Percentiles rank a stretch among this genome's conserved stretches.
Conservation (phyloP, 2,113 vertebrate genomes). For the Benthochromis sp. region DNA sequence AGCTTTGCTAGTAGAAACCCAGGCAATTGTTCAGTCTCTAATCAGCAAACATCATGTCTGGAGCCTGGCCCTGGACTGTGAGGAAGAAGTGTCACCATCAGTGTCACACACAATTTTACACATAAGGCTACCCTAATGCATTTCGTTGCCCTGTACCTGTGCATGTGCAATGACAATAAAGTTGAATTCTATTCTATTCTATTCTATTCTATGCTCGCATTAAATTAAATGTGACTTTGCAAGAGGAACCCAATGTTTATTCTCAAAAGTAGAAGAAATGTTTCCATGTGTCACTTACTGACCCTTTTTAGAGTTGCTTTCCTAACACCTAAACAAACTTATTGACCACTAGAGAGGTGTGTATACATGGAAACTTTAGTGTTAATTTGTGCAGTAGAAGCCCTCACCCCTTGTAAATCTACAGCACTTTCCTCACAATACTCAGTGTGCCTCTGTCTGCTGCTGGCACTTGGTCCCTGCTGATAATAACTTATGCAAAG, state of each 20-base stretch:
- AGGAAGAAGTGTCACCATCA: neutral
- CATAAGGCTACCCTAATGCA: neutral
- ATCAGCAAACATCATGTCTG: constrained; percentile 30
- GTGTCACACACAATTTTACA: neutral
- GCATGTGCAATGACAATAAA: too few relatives aligned
- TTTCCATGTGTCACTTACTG: neutral
- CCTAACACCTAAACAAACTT: neutral
- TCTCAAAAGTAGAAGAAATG: neutral
- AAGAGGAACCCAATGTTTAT: neutral
- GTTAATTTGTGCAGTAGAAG: neutral
- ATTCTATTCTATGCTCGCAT: neutral
- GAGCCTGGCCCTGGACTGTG: neutral
- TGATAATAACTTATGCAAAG: neutral
- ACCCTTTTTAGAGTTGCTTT: neutral
- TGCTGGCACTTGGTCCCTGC: neutral
- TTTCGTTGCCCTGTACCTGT: too few relatives aligned
- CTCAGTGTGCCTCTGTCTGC: constrained; percentile 9
- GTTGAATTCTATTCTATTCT: too few relatives aligned
- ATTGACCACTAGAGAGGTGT: neutral
- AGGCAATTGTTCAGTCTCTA: constrained; percentile 34
- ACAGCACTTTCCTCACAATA: neutral
- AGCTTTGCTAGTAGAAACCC: constrained; percentile 2
- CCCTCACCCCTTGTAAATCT: constrained; percentile 5
- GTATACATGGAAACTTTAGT: constrained; percentile 1
- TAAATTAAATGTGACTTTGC: neutral